Evolutionary conservation across 92 coral and sea anemone species (phyloP), one percentile per base, ranked within the genome.

Genomic region (Heliopora coerulea): DNA sequence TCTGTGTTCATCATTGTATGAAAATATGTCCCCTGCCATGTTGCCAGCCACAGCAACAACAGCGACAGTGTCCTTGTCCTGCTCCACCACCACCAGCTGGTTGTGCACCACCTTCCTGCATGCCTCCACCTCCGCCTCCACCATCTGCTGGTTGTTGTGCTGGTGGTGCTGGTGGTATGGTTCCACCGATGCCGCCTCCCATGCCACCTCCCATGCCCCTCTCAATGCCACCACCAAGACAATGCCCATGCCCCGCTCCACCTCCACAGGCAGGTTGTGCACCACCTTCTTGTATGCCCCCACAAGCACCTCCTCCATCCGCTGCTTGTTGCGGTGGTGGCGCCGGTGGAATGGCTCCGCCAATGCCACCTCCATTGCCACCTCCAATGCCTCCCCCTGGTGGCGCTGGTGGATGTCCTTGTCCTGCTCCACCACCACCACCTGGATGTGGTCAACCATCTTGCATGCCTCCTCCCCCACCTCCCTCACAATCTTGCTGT

Each of bases 1-100:
- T 93, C 33, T 93, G 98, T 70, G 83, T 93, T 79, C 96, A 93
- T 50, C 88, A 93, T 70, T 93, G 98, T 80, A 90, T 93, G 89
- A 88, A 77, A 65, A 93, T 93, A 63, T 93, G 98, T 67, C 98
- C 98, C 0, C 82, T 72, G 68, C 87, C 72, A 59, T 93, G 98
- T 62, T 89, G 96, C 60, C 79, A 72, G 35, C 76, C 65, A 81
- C 95, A 2, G 78, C 96, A 13, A 78, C 95, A 21, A 78, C 84
- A 25, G 65, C 37, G 66, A 52, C 12, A 32, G 61, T 54, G 63
- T 8, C 63, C 62, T 48, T 54, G 62, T 58, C 63, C 62, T 44
- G 63, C 88, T 3, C 39, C 83, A 27, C 86, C 86, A 30, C 59
- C 78, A 50, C 84, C 84, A 33, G 79, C 79, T 78, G 72, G 64